These are phyloP conservation scores for Meriones unguiculatus DNA, from an alignment of 2,113 vertebrate genomes.

Conservation along the genomic window DNA sequence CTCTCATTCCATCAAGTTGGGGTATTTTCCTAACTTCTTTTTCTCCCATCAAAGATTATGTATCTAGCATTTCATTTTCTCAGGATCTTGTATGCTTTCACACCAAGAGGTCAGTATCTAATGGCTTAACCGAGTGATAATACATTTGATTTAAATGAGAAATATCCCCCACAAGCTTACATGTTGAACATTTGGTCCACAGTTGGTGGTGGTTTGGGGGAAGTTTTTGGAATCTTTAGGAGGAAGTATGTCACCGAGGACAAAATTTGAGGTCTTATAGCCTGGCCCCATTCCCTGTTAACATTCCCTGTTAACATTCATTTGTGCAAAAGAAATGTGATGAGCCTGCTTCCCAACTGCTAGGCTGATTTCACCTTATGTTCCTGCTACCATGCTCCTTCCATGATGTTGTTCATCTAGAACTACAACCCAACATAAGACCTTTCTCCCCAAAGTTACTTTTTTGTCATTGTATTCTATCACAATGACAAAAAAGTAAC, in stretches of 20 bases:
- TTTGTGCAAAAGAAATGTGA: not conserved
- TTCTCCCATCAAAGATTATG: not conserved
- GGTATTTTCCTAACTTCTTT: not conserved
- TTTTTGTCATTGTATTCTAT: not conserved
- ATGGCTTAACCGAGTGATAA: not conserved
- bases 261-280: not conserved
- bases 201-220: not conserved
- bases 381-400: not conserved
- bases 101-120: not conserved
- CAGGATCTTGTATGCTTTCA: not conserved
- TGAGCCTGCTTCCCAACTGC: not conserved
- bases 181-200: not conserved
- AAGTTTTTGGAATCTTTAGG: not conserved
- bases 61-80: constrained; percentile 14
- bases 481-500: not conserved
- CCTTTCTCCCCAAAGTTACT: not conserved
- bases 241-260: not conserved
- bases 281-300: not conserved
- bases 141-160: not conserved
- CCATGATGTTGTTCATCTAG: not conserved
- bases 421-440: too few relatives aligned
- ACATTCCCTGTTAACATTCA: not conserved
- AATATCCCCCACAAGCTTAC: not conserved
- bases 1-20: not conserved
- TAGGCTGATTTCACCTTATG: not conserved